phyloP scores from a whole-genome alignment of 1,140 invertebrate genomes.

The Drosophila varians region DNA sequence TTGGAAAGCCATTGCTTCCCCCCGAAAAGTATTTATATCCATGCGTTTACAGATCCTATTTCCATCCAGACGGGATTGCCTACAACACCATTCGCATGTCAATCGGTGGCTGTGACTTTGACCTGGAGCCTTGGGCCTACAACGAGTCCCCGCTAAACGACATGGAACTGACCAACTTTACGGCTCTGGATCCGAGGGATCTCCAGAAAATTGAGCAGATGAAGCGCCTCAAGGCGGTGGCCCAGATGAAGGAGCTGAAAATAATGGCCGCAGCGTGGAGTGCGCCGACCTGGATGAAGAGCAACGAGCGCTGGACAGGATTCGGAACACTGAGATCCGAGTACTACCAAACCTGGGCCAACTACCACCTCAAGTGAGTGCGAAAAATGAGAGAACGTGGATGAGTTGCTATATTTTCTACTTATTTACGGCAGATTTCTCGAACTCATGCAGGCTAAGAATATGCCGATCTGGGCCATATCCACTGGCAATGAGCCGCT shows the following conservation, averaged over 20 bases:
- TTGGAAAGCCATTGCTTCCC: background rate
- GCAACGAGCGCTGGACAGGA: constrained; percentile 87
- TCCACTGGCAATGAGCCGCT: constrained; percentile 89
- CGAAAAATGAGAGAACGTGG: background rate
- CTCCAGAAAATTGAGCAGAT: constrained; percentile 68
- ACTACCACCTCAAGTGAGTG: constrained; percentile 90
- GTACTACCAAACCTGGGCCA: constrained; percentile 91
- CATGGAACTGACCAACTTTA: constrained; percentile 87
- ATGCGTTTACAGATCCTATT: constrained; percentile 84
- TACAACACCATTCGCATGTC: constrained; percentile 91
- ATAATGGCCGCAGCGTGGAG: constrained; percentile 92
- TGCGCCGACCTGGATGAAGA: constrained; percentile 97
- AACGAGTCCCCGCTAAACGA: constrained; percentile 86
- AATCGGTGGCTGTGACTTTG: constrained; percentile 93
- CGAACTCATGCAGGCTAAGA: constrained; percentile 82
- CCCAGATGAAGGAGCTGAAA: constrained; percentile 60
- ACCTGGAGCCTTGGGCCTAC: constrained; percentile 85
- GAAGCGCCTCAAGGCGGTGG: constrained; percentile 55
- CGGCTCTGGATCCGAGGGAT: constrained; percentile 71
- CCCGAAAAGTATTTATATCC: background rate
- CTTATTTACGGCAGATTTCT: constrained; percentile 62
- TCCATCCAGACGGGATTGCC: constrained; percentile 86
- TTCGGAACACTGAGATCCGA: constrained; percentile 86
- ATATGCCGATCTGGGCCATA: constrained; percentile 87
- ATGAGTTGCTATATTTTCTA: background rate